Evolutionary conservation across 2,797 vertebrate genomes (phyloP).

Genomic region (Neosilurus mollespiculum): DNA sequence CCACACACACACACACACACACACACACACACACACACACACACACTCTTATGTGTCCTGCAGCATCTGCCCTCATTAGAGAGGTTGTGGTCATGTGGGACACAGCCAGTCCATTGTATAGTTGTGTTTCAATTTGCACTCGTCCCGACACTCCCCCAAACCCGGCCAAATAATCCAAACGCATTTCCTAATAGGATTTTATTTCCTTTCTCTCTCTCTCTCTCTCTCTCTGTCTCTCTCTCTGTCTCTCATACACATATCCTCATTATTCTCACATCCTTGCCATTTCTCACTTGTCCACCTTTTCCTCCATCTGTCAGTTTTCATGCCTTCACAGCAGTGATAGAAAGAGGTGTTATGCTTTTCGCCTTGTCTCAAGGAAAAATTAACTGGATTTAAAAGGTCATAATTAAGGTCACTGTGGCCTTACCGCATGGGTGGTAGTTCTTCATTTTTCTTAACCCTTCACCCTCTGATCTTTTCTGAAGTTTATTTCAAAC

Average conservation of each 20-base stretch:
- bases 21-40: too few relatives aligned
- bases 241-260: not conserved
- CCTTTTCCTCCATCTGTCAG: not conserved
- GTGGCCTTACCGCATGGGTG: too few relatives aligned
- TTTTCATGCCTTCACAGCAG: too few relatives aligned
- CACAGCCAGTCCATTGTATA: constrained; percentile 21
- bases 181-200: not conserved
- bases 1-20: too few relatives aligned
- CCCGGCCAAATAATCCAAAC: constrained; percentile 32
- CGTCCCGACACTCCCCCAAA: constrained; percentile 31
- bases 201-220: not conserved
- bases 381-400: too few relatives aligned
- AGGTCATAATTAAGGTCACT: too few relatives aligned
- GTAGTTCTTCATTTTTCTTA: constrained; percentile 39
- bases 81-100: constrained; percentile 38
- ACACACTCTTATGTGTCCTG: not conserved
- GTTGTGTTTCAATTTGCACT: constrained; percentile 41
- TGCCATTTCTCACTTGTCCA: not conserved
- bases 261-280: not conserved
- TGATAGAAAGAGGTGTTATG: too few relatives aligned
- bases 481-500: too few relatives aligned
- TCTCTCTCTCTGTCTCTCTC: not conserved
- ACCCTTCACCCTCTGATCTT: not conserved
- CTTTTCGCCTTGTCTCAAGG: too few relatives aligned
- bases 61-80: constrained; percentile 14